Evolutionary conservation across 2,888 invertebrate genomes (phyloP), one percentile per base, ranked within the genome.

Genomic region (Busseola fusca): DNA sequence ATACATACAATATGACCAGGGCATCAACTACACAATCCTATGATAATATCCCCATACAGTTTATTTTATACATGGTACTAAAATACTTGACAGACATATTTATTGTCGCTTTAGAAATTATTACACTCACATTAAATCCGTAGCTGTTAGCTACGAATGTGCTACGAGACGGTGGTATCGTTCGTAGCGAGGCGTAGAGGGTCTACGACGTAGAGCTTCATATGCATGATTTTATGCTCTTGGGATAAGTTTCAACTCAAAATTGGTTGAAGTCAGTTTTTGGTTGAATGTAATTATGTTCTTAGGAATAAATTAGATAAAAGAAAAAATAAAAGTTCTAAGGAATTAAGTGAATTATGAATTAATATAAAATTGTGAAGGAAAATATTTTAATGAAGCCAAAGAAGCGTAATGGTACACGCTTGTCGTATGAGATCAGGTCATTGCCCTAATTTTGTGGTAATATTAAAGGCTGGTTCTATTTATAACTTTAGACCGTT

Each of bases 11-110:
- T 85, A 86, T 80, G 80, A 82, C 79, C 69, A 63, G 66, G 57
- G 66, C 78, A 84, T 87, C 82, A 75, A 76, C 74, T 72, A 63
- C 63, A 76, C 68, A 75, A 83, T 81, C 80, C 80, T 82, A 88
- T 85, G 86, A 88, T 89, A 89, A 87, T 84, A 84, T 74, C 81
- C 69, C 40, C 69, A 76, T 64, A 73, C 87, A 84, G 85, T 89
- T 89, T 85, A 69, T 82, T 85, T 87, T 86, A 89, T 89, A 88
- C 86, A 87, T 84, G 81, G 74, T 69, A 72, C 78, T 86, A 84
- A 87, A 87, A 87, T 82, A 83, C 81, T 84, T 86, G 76, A 83
- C 79, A 86, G 84, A 81, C 83, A 84, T 87, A 85, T 84, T 83
- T 84, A 82, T 78, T 78, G 82, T 80, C 79, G 84, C 84, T 83